Percentiles rank a stretch among this genome's conserved stretches.
Evolutionary conservation across 1,140 invertebrate species (phyloP).

Genomic region (Pseudomyrmex sp.): DNA sequence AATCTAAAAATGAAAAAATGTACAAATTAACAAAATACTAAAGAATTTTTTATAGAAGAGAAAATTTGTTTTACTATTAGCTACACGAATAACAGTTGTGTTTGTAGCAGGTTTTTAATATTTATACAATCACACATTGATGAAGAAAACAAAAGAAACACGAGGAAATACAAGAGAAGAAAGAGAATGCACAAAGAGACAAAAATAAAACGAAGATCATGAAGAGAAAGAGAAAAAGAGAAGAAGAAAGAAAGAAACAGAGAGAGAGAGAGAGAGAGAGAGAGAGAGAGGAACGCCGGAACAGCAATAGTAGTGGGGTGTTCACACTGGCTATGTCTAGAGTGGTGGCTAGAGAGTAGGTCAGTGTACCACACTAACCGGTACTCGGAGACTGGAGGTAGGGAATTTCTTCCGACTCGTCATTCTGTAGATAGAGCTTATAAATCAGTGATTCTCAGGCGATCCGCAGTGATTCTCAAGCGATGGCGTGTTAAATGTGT

Average conservation of each 20-base stretch:
- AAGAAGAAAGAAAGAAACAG: slow-evolving; percentile 25
- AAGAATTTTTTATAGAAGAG: not conserved
- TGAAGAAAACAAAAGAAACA: slow-evolving; percentile 31
- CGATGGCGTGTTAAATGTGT: too few relatives aligned
- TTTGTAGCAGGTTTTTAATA: too few relatives aligned
- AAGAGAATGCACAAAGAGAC: slow-evolving; percentile 66
- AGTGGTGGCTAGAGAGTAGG: slow-evolving; percentile 81
- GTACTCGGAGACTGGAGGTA: slow-evolving; percentile 68
- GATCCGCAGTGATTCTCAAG: too few relatives aligned
- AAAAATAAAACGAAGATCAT: slow-evolving; percentile 63
- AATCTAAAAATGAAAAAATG: not conserved
- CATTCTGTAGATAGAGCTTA: slow-evolving; percentile 83
- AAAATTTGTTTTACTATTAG: not conserved
- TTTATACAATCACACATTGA: not conserved
- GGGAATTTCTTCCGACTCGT: slow-evolving; percentile 81
- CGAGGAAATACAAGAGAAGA: slow-evolving; percentile 64
- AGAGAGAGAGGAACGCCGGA: slow-evolving; percentile 72
- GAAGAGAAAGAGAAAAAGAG: slow-evolving; percentile 54
- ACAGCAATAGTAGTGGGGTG: slow-evolving; percentile 70
- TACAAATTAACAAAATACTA: too few relatives aligned
- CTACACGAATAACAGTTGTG: too few relatives aligned
- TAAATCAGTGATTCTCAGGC: slow-evolving; percentile 49
- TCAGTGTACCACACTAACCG: slow-evolving; percentile 85
- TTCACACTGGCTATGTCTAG: slow-evolving; percentile 50
- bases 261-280: slow-evolving; percentile 39